Evolutionary conservation across 2,888 invertebrate genomes (phyloP), one percentile per base, ranked within the genome.

Genomic region (Tetragonisca angustula): DNA sequence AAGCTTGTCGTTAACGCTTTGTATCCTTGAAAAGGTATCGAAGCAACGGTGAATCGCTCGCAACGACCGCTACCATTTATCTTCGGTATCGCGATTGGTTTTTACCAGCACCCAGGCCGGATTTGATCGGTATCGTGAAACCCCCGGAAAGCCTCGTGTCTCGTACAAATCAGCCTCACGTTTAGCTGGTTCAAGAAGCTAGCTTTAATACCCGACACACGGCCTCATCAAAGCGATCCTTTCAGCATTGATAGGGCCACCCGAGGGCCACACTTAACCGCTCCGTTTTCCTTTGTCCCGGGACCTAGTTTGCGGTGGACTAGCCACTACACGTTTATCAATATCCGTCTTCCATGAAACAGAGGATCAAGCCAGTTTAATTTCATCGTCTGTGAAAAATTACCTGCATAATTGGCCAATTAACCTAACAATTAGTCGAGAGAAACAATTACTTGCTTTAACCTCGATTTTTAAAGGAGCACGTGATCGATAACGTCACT

Each of bases 211-310:
- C 83, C 78, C 81, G 86, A 79, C 90, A 90, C 89, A 89, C 90
- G 90, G 67, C 89, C 86, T 88, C 90, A 83, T 87, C 89, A 90
- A 89, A 91, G 90, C 84, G 88, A 87, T 86, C 85, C 81, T 87
- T 83, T 80, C 79, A 77, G 74, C 76, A 83, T 74, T 67, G 82
- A 76, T 76, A 78, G 27, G 11, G 83, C 68, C 86, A 84, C 88
- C 88, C 88, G 79, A 90, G 82, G 81, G 83, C 81, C 89, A 87
- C 89, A 84, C 87, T 92, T 90, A 92, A 91, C 88, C 87, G 80
- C 86, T 88, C 85, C 87, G 87, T 86, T 88, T 89, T 88, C 87
- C 83, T 84, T 89, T 81, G 81, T 81, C 49, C 67, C 67, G 59
- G 62, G 21, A 15, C 59, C 67, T 73, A 73, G 81, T 79, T 79